phyloP scores from a whole-genome alignment of 2,888 invertebrate genomes.

The Seira ritae region DNA sequence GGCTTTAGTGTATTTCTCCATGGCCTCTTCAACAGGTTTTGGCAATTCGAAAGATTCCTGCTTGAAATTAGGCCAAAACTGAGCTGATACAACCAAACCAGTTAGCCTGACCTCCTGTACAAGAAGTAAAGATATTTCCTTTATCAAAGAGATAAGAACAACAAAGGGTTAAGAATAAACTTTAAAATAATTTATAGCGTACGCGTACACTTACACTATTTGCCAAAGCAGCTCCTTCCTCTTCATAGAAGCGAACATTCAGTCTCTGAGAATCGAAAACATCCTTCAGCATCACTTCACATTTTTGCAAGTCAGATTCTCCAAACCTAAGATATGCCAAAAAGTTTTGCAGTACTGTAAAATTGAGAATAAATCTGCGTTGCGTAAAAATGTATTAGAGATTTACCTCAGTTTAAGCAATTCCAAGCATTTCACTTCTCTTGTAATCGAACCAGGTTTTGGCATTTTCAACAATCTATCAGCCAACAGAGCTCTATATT shows the following conservation, averaged over 20 bases:
- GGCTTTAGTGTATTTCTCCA: constrained; percentile 90
- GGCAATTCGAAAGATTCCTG: constrained; percentile 95
- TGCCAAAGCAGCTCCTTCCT: constrained; percentile 69
- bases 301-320: constrained; percentile 95
- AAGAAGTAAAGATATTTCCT: constrained; percentile 18
- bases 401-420: constrained; percentile 85
- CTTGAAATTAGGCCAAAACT: constrained; percentile 98
- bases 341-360: background rate
- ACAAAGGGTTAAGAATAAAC: no score
- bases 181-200: background rate
- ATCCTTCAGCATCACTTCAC: constrained; percentile 99
- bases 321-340: constrained; percentile 83
- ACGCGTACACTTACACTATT: constrained; percentile 68
- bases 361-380: no score
- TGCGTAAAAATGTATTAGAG: no score
- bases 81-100: constrained; percentile 96
- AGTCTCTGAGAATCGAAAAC: constrained; percentile 96
- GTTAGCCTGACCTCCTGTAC: constrained; percentile 81
- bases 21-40: constrained; percentile 85
- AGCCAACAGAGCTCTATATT: constrained; percentile 95
- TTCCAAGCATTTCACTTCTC: constrained; percentile 94
- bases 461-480: constrained; percentile 83
- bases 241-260: constrained; percentile 85
- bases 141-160: no score
- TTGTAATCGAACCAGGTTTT: constrained; percentile 75